Evolutionary conservation across 2,797 vertebrate genomes (phyloP), one percentile per base, ranked within the genome.

Genomic region (Gobio occitaniae): DNA sequence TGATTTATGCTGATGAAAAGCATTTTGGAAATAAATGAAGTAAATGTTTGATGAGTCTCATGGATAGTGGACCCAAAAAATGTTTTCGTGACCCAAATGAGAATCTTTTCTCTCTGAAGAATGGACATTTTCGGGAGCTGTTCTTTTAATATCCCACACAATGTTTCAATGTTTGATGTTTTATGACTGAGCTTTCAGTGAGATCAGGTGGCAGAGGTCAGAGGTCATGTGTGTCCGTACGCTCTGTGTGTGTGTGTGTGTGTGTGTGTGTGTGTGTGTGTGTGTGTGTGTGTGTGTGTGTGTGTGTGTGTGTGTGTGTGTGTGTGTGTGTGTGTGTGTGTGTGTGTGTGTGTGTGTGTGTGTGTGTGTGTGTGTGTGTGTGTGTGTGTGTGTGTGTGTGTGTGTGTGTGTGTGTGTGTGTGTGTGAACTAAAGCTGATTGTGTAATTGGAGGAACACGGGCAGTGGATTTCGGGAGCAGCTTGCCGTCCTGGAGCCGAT

Each of bases 401-500:
- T 32, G 32, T 2, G 32, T 32, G 32, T 38, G 32, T 32, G 32
- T 32, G 32, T 32, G 32, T 32, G 32, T 32, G 32, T 32, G 32
- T 32, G 32, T 2, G 32, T 32, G 32, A 61, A 29, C 59, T 63
- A 91, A 93, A 93, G 93, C 91, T 87, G 86, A 92, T 94, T 95
- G 92, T 91, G 90, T 95, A 92, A 94, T 92, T 78, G 38, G 78
- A 86, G 87, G 86, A 93, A 93, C 87, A 91, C 88, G 91, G 92
- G 91, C 93, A 94, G 94, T 94, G 89, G 92, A 94, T 92, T 93
- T 95, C 92, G 91, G 92, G 94, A 93, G 89, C 92, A 92, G 89
- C 88, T 87, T 82, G 83, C n/a, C 84, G 75, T 82, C 84, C 83
- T 70, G 63, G 84, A 78, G 85, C 77, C 87, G 92, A 92, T 91